Percentiles rank a stretch among this genome's conserved stretches.
These are phyloP conservation scores for Melanotaenia parkinsoni DNA, from an alignment of 2,797 vertebrate genomes.

Conservation along the genomic window DNA sequence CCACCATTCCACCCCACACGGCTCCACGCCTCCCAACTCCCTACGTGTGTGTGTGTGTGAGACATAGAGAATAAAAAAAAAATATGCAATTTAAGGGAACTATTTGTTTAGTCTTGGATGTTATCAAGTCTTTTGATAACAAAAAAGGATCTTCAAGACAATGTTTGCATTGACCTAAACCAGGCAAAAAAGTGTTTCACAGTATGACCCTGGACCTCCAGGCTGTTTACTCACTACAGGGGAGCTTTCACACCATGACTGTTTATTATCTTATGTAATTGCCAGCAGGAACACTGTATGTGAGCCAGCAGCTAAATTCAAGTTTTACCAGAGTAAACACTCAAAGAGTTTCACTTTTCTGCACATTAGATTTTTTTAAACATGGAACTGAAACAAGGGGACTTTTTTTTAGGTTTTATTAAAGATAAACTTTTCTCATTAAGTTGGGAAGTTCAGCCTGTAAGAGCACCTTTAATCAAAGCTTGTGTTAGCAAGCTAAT, in stretches of 20 bases:
- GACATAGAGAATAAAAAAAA: no score
- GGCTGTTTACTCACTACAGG: slow-evolving; percentile 32
- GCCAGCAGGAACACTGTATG: slow-evolving; percentile 15
- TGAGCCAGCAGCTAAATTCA: slow-evolving; percentile 21
- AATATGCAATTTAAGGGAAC: neutral
- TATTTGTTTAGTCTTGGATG: neutral
- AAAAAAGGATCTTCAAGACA: neutral
- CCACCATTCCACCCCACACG: no score
- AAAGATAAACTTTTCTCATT: neutral
- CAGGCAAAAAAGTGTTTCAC: slow-evolving; percentile 20
- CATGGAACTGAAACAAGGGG: neutral
- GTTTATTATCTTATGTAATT: slow-evolving; percentile 45
- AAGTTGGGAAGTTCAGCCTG: neutral
- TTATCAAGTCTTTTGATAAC: neutral
- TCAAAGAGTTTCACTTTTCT: neutral
- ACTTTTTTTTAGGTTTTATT: neutral
- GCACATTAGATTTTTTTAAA: neutral
- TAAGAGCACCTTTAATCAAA: neutral
- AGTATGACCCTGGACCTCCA: slow-evolving; percentile 13
- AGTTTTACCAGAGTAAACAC: slow-evolving; percentile 8
- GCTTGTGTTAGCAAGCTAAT: neutral
- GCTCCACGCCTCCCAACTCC: no score
- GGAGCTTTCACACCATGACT: slow-evolving; percentile 24
- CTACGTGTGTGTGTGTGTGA: no score
- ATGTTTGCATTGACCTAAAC: slow-evolving; percentile 4